A percentile compares a stretch with the other conserved stretches of the same genome.
These are phyloP conservation scores for Drosophila fuyamai DNA, from an alignment of 1,140 invertebrate genomes.

Conservation along the genomic window DNA sequence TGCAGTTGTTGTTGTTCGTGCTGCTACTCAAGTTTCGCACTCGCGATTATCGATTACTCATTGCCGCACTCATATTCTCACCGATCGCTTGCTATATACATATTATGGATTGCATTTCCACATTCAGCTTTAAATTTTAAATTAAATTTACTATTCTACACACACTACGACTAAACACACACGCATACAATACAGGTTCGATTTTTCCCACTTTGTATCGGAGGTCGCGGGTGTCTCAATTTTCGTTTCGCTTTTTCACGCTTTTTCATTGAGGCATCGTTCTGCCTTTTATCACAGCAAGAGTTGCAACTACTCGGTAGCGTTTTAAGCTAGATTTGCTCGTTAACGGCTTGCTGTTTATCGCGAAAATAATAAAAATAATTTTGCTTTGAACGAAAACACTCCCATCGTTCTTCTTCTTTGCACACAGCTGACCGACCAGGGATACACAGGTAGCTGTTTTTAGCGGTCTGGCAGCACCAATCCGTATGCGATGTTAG, in stretches of 20 bases:
- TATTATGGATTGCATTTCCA: constrained; percentile 21
- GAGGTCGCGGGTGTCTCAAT: constrained; percentile 66
- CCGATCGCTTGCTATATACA: constrained; percentile 44
- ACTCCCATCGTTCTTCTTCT: constrained; percentile 72
- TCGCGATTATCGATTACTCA: constrained; percentile 26
- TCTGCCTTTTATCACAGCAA: constrained; percentile 28
- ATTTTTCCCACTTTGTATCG: constrained; percentile 77
- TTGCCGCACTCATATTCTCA: constrained; percentile 46
- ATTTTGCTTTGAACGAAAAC: constrained; percentile 63
- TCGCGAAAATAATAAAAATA: constrained; percentile 60
- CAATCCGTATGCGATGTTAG: not conserved
- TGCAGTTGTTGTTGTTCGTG: constrained; percentile 9
- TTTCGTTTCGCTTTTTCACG: constrained; percentile 51
- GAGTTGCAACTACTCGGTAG: constrained; percentile 14
- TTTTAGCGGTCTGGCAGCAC: constrained; percentile 12
- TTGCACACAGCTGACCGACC: constrained; percentile 85
- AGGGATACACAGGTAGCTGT: constrained; percentile 7
- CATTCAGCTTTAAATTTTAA: constrained; percentile 50
- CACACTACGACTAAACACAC: constrained; percentile 24
- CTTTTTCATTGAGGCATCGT: constrained; percentile 26
- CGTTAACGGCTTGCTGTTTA: constrained; percentile 48
- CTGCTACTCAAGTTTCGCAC: constrained; percentile 12
- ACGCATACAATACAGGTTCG: constrained; percentile 59
- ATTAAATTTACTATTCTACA: constrained; percentile 62
- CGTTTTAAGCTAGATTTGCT: constrained; percentile 44